Evolutionary conservation across 2,888 invertebrate genomes (phyloP), one percentile per base, ranked within the genome.

Genomic region (Hyposoter dolosus): DNA sequence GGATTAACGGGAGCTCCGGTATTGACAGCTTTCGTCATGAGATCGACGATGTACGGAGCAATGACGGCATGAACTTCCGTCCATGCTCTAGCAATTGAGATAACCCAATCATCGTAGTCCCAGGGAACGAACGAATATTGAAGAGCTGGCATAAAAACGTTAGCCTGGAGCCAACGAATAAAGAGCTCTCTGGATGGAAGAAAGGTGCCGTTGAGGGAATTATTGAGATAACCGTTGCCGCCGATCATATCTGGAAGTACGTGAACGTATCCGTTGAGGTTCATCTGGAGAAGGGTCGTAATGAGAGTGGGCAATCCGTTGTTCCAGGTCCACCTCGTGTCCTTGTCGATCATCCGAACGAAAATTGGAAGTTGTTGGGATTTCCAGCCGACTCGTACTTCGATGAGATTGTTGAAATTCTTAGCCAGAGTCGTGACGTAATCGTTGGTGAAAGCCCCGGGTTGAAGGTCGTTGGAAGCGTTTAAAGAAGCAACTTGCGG

Each of bases 181-280:
- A 96, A 97, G 74, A 97, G 93, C 91, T 97, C 96, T 84, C 96
- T 96, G 1, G 92, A 83, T 4, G 93, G 93, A 32, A 90, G 86
- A 23, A 85, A 87, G 0, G 92, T 92, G 0, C 79, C 88, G 0
- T 95, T 95, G 0, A 96, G 95, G 0, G 94, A 91, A 28, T 95
- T 95, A 68, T 95, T 95, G n/a, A 95, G 95, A 90, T 95, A 96
- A 0, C 96, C 96, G 88, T 96, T 97, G 0, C 97, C 97, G 0
- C 96, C 97, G 69, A 97, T 96, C 97, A 98, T 97, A 92, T 98
- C 98, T 0, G 98, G 97, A 17, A 98, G 93, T 6, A 98, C 96
- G 90, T 96, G 95, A 0, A 97, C 96, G 93, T 95, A 95, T 65
- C 95, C 95, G 81, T 94, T 94, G 66, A 95, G 88, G 86, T 95